Conservation (phyloP, 2,113 vertebrate genomes). For the Parotia lawesii region DNA sequence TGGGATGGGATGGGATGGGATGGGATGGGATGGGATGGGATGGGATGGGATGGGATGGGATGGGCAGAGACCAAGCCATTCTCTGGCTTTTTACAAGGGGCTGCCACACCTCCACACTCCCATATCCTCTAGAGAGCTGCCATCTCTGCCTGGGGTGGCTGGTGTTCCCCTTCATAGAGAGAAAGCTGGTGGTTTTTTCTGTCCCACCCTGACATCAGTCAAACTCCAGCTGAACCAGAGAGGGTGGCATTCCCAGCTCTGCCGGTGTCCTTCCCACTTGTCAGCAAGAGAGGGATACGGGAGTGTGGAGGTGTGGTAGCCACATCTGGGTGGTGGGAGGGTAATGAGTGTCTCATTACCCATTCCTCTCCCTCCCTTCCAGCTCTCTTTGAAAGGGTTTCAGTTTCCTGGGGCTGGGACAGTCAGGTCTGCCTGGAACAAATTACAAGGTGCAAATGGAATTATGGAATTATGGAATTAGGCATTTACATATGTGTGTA, state of each 20-base stretch:
- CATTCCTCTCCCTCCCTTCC: neutral
- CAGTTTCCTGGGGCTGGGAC: neutral
- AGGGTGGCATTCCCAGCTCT: neutral
- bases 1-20: neutral
- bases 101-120: neutral
- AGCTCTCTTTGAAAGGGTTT: neutral
- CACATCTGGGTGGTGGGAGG: neutral
- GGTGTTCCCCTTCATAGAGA: neutral
- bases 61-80: accelerated
- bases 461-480: neutral
- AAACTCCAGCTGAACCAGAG: too few relatives aligned
- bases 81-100: neutral
- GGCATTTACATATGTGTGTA: accelerated
- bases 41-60: neutral
- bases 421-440: neutral
- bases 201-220: neutral
- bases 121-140: neutral
- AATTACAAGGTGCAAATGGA: neutral
- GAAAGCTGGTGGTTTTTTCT: neutral
- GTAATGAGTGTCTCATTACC: neutral
- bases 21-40: neutral
- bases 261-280: accelerated
- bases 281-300: neutral
- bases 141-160: neutral
- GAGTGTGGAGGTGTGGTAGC: neutral